phyloP scores from a whole-genome alignment of 2,888 invertebrate genomes.

The Lydus trimaculatus region DNA sequence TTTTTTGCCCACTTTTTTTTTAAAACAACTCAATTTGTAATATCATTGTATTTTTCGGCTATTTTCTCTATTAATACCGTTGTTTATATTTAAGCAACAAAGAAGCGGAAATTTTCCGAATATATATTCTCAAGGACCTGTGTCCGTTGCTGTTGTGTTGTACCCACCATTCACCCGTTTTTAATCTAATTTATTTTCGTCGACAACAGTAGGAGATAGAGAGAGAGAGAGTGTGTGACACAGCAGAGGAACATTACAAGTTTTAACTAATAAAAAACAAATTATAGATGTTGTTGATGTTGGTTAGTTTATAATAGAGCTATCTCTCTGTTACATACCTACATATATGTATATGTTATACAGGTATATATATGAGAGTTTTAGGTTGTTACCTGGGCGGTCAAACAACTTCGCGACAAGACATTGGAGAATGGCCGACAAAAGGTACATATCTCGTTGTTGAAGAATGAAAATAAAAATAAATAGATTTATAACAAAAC shows the following conservation, averaged over 20 bases:
- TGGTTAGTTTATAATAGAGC: conserved; percentile 15
- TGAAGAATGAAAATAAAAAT: background rate
- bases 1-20: too few species aligned
- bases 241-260: background rate
- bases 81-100: background rate
- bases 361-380: background rate
- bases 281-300: background rate
- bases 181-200: background rate
- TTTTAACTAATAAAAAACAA: background rate
- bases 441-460: conserved; percentile 11
- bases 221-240: too few species aligned
- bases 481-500: background rate
- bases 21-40: too few species aligned
- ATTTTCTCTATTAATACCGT: too few species aligned
- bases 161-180: background rate
- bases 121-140: background rate
- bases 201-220: background rate
- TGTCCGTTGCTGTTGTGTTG: too few species aligned
- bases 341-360: background rate
- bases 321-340: too few species aligned
- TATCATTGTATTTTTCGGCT: too few species aligned
- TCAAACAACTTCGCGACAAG: conserved; percentile 16
- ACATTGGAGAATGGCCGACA: conserved; percentile 14
- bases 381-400: conserved; percentile 19
- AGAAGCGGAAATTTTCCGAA: background rate